A percentile compares a stretch with the other conserved stretches of the same genome.
Conservation (phyloP, 2,113 vertebrate species). For the Proterorhinus semilunaris region DNA sequence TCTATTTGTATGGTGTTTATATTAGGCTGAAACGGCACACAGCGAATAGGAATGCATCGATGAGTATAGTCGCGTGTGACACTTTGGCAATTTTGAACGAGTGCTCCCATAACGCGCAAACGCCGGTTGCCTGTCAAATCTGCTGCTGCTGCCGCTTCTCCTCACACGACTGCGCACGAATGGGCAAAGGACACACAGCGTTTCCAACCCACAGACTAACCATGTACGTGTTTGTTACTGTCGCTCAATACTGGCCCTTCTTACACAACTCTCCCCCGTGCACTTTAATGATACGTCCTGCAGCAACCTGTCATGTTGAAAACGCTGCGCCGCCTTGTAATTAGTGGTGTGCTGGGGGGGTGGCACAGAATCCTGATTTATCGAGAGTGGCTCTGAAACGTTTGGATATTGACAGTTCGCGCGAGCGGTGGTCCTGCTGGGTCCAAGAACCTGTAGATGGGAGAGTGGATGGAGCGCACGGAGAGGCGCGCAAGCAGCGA, state of each 20-base stretch:
- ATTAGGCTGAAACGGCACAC: background rate
- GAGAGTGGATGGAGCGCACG: slow-evolving; percentile 42
- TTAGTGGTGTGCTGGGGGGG: background rate
- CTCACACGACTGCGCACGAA: slow-evolving; percentile 47
- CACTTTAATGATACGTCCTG: slow-evolving; percentile 59
- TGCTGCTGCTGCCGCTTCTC: slow-evolving; percentile 53
- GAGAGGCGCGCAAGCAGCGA: slow-evolving; percentile 35
- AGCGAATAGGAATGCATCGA: slow-evolving; percentile 7
- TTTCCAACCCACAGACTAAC: background rate
- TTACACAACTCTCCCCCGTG: slow-evolving; percentile 15
- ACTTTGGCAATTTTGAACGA: slow-evolving; percentile 25
- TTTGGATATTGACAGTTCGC: slow-evolving; percentile 16
- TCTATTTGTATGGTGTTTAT: slow-evolving; percentile 5
- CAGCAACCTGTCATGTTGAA: slow-evolving; percentile 60
- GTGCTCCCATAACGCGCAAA: slow-evolving; percentile 41
- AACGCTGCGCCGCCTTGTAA: slow-evolving; percentile 27
- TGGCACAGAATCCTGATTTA: slow-evolving; percentile 31
- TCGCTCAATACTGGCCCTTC: background rate
- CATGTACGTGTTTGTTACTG: background rate
- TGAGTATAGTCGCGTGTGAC: background rate
- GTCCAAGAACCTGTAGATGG: slow-evolving; percentile 68
- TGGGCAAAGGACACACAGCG: slow-evolving; percentile 21
- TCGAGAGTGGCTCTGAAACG: slow-evolving; percentile 31
- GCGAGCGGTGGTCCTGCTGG: slow-evolving; percentile 12
- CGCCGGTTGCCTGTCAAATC: slow-evolving; percentile 62